phyloP scores from a whole-genome alignment of 1,140 invertebrate genomes.

The Calliphora vicina region DNA sequence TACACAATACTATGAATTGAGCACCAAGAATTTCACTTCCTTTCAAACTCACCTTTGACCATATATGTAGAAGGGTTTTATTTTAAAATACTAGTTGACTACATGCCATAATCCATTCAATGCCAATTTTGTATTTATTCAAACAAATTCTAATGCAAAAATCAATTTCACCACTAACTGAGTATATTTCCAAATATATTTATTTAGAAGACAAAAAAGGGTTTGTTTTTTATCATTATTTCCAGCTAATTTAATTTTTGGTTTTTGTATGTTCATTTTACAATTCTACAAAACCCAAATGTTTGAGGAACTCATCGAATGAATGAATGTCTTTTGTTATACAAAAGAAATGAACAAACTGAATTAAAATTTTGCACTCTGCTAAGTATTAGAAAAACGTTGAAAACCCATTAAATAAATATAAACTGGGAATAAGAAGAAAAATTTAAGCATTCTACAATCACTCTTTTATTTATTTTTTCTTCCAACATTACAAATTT shows the following conservation, averaged over 20 bases:
- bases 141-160: no score
- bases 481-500: not conserved
- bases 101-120: not conserved
- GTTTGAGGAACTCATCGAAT: not conserved
- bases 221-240: slow-evolving; percentile 6
- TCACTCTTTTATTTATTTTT: not conserved
- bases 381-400: not conserved
- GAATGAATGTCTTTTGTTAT: not conserved
- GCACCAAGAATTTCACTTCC: no score
- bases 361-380: not conserved
- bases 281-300: not conserved
- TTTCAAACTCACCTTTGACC: no score
- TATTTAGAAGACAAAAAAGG: not conserved
- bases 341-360: not conserved
- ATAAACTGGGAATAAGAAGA: not conserved
- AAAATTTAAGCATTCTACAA: not conserved
- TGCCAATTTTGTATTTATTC: not conserved
- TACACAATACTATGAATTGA: no score
- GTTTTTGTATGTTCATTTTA: not conserved
- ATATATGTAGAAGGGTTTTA: no score
- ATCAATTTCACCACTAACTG: no score
- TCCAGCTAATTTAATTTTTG: not conserved
- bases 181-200: no score
- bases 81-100: no score
- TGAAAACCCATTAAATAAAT: not conserved